phyloP scores from a whole-genome alignment of 1,140 invertebrate genomes.

The Tribolium madens region DNA sequence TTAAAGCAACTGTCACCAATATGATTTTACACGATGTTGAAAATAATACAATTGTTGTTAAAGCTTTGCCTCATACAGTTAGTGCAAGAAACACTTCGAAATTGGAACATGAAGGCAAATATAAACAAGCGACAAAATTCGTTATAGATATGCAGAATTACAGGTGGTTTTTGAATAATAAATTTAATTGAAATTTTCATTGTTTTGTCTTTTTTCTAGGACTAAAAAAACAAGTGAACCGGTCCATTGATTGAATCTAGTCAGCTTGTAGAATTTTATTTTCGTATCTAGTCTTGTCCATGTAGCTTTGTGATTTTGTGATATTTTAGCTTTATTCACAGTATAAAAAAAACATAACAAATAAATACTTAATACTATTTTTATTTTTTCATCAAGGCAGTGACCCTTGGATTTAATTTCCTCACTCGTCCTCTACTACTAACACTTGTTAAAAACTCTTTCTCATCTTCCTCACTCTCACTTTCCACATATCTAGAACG shows the following conservation, averaged over 20 bases:
- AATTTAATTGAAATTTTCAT: neutral
- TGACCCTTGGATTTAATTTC: constrained; percentile 83
- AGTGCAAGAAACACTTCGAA: constrained; percentile 57
- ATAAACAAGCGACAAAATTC: constrained; percentile 61
- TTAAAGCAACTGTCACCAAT: constrained; percentile 62
- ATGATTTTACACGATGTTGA: constrained; percentile 62
- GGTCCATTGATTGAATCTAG: constrained; percentile 24
- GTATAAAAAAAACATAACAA: neutral
- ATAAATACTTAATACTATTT: neutral
- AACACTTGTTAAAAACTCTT: constrained; percentile 70
- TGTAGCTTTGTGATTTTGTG: neutral
- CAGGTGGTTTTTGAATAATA: constrained; percentile 57
- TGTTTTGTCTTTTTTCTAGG: constrained; percentile 7
- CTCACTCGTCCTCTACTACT: constrained; percentile 88
- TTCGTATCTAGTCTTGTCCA: constrained; percentile 17
- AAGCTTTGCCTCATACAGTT: constrained; percentile 59
- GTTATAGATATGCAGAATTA: constrained; percentile 65
- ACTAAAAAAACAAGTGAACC: constrained; percentile 12
- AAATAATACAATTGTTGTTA: constrained; percentile 60
- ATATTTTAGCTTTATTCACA: neutral
- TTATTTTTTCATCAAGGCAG: constrained; percentile 65
- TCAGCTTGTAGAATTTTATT: constrained; percentile 21
- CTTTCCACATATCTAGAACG: neutral
- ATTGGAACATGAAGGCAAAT: constrained; percentile 62
- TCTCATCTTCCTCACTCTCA: constrained; percentile 46